A percentile compares a stretch with the other conserved stretches of the same genome.
These are phyloP conservation scores for Agriopis aurantiaria DNA, from an alignment of 2,888 invertebrate genomes.

Conservation along the genomic window DNA sequence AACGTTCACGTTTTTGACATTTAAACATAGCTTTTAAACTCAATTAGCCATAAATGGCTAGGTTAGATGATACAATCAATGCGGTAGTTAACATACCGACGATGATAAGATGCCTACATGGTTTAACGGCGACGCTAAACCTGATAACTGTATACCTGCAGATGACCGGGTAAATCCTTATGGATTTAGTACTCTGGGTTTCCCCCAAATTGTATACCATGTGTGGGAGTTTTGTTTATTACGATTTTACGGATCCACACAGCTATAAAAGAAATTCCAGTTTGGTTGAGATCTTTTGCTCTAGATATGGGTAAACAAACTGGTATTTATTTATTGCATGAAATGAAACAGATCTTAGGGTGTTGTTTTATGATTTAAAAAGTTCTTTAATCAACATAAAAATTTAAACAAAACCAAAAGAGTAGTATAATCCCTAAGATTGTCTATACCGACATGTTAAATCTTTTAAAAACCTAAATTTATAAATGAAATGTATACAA, in stretches of 20 bases:
- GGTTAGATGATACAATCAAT: background rate
- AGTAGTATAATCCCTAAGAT: too few relatives aligned
- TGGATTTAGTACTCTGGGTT: slow-evolving; percentile 13
- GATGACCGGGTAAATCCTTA: slow-evolving; percentile 20
- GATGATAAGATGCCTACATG: background rate
- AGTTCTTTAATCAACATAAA: too few relatives aligned
- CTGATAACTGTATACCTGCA: slow-evolving; percentile 14
- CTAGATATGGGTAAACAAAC: background rate
- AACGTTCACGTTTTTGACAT: too few relatives aligned
- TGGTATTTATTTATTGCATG: background rate
- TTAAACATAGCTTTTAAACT: too few relatives aligned
- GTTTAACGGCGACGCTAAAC: background rate
- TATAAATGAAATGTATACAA: too few relatives aligned
- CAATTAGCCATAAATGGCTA: too few relatives aligned
- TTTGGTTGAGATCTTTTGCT: background rate
- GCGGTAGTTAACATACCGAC: background rate
- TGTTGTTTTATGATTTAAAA: too few relatives aligned
- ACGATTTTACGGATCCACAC: slow-evolving; percentile 16
- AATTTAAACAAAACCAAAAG: too few relatives aligned
- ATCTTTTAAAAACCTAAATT: too few relatives aligned
- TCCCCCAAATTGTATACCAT: slow-evolving; percentile 20
- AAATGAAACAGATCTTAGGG: too few relatives aligned
- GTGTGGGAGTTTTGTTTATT: slow-evolving; percentile 12
- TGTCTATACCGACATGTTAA: too few relatives aligned
- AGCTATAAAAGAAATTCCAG: slow-evolving; percentile 6